Percentiles rank a stretch among this genome's conserved stretches.
Conservation (phyloP, 2,797 vertebrate species). For the Pseudochirops cupreus region DNA sequence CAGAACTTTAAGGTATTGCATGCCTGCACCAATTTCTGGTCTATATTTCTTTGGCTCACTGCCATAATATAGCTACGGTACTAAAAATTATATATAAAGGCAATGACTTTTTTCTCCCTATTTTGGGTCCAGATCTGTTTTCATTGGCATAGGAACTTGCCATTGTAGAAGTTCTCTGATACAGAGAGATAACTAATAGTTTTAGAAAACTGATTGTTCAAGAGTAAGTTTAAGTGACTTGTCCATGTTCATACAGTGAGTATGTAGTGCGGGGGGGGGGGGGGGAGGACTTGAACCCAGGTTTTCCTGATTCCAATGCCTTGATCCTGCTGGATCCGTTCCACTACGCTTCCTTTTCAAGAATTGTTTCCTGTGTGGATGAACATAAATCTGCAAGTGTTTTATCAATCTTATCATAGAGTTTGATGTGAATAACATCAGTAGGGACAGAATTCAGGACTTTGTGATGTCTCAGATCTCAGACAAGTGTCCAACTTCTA, state of each 20-base stretch:
- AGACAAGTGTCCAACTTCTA: neutral
- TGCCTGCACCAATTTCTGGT: neutral
- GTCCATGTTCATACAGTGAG: neutral
- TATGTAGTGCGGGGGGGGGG: neutral
- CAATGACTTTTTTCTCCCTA: neutral
- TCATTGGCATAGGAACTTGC: neutral
- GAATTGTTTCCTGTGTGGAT: neutral
- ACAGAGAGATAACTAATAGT: neutral
- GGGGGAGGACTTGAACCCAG: neutral
- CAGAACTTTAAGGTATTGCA: neutral
- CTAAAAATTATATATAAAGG: neutral
- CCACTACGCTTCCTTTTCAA: neutral
- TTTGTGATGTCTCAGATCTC: neutral
- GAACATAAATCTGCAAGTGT: neutral
- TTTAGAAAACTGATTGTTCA: neutral
- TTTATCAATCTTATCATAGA: neutral
- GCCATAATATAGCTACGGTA: neutral
- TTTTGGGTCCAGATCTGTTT: neutral
- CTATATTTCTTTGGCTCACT: neutral
- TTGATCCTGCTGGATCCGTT: neutral
- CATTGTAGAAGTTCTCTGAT: neutral
- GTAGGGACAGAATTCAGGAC: neutral
- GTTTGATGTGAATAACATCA: neutral
- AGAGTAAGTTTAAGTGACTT: neutral
- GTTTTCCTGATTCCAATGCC: neutral